These are phyloP conservation scores for Semotilus atromaculatus DNA, from an alignment of 2,797 vertebrate genomes.

Conservation along the genomic window DNA sequence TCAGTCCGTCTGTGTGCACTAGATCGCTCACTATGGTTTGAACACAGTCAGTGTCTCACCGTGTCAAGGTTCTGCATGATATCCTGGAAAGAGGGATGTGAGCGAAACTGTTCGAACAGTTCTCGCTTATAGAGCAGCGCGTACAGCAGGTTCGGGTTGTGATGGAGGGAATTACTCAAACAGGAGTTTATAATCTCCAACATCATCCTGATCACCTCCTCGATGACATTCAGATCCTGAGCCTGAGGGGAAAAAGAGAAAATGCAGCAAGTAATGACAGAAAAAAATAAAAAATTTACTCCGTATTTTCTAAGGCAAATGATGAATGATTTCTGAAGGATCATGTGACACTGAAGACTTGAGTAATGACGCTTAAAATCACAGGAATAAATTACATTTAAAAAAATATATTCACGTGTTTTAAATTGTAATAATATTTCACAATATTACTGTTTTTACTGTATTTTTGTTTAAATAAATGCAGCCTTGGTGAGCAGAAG, in stretches of 20 bases:
- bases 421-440: not conserved
- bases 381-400: not conserved
- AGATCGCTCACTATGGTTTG: not conserved
- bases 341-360: not conserved
- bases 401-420: not conserved
- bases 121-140: constrained; percentile 95
- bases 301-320: no score
- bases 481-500: not conserved
- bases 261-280: constrained; percentile 50
- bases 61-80: constrained; percentile 98
- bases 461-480: not conserved
- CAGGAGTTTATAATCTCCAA: constrained; percentile 99
- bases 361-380: not conserved
- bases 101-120: constrained; percentile 96
- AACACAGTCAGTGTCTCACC: constrained; percentile 76
- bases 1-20: not conserved
- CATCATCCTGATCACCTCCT: constrained; percentile 99
- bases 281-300: not conserved
- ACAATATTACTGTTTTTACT: not conserved
- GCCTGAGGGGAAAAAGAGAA: constrained; percentile 77
- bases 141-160: constrained; percentile 97
- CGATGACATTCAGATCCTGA: constrained; percentile 95
- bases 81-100: constrained; percentile 97
- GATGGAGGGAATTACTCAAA: constrained; percentile 92
- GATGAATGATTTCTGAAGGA: not conserved